A percentile compares a stretch with the other conserved stretches of the same genome.
These are phyloP conservation scores for Neomonachus schauinslandi DNA, from an alignment of 2,113 vertebrate species.

Conservation along the genomic window DNA sequence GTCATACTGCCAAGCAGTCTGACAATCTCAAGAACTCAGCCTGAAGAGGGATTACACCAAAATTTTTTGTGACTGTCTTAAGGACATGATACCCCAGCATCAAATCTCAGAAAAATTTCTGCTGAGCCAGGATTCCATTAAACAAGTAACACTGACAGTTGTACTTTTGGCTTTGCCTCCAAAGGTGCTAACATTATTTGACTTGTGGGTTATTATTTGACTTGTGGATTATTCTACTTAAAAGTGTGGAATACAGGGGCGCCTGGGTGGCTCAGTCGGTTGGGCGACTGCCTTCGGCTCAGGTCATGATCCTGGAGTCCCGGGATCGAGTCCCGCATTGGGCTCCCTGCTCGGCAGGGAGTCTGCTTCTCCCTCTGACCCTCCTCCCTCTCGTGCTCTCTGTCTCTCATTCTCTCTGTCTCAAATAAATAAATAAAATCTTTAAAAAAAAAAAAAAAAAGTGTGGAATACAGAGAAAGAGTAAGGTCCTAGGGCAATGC, in stretches of 20 bases:
- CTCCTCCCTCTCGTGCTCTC: too few species aligned
- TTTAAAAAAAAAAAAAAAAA: too few species aligned
- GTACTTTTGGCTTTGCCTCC: not conserved
- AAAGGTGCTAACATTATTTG: slow-evolving; percentile 18
- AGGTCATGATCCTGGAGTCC: too few species aligned
- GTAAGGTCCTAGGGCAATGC: not conserved
- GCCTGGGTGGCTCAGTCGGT: too few species aligned
- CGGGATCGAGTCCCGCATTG: too few species aligned
- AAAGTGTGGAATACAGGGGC: not conserved
- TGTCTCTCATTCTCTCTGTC: too few species aligned
- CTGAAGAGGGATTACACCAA: not conserved
- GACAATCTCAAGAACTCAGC: not conserved
- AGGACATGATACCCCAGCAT: not conserved
- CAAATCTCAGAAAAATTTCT: slow-evolving; percentile 30
- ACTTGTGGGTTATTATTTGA: not conserved
- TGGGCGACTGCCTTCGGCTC: too few species aligned
- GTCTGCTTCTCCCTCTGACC: too few species aligned
- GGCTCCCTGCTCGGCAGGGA: too few species aligned
- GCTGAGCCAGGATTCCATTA: not conserved
- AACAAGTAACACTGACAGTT: not conserved
- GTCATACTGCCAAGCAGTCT: not conserved
- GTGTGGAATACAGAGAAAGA: not conserved
- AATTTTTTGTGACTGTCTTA: not conserved
- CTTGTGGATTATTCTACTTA: not conserved
- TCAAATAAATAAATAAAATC: too few species aligned